Base-by-base conservation (phyloP, 2,888 invertebrate species). In the Parochlus steinenii region DNA sequence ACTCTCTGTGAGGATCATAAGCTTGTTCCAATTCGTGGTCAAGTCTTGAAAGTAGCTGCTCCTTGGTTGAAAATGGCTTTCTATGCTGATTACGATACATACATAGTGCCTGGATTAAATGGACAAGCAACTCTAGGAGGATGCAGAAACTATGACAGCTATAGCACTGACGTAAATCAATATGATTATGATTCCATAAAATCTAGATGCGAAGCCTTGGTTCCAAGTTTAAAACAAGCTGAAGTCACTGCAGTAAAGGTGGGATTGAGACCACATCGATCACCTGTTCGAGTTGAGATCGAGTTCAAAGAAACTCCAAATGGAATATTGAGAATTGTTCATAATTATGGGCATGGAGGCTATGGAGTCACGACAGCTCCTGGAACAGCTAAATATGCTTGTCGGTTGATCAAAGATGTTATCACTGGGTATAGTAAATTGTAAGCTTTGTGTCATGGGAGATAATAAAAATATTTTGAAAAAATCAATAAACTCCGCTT, bases 291-390 rank as follows among this genome's bases (percentile, higher is more conserved):
- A 45, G 73, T 89, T 42, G 85, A 82, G 48, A 57, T 64, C 1
- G 80, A 82, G 49, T 10, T 62, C 4, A 34, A 62, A 1, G 48
- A 43, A 2, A 48, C 45, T 31, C 25, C 37, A 17, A 42, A 54
- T 8, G 52, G 62, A 43, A 62, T 53, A 42, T 41, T 63, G 1
- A 66, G 72, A 64, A 65, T 92, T 20, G 75, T 93, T 5, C 93
- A 95, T 53, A 87, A 92, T 56, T 93, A 93, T 52, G 93, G 93
- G 0, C 93, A 93, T 53, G 90, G 92, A 1, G 90, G 89, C 0
- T 89, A 90, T 52, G 93, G 93, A 1, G 79, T 93, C 1, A 80
- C 81, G 40, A 72, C 85, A 23, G 80, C 86, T 5, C 92, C 92
- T 18, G 92, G 92, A 6, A 87, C 89, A 0, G 74, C 81, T 0